Conservation (phyloP, 2,888 invertebrate genomes). For the Sesia bembeciformis region DNA sequence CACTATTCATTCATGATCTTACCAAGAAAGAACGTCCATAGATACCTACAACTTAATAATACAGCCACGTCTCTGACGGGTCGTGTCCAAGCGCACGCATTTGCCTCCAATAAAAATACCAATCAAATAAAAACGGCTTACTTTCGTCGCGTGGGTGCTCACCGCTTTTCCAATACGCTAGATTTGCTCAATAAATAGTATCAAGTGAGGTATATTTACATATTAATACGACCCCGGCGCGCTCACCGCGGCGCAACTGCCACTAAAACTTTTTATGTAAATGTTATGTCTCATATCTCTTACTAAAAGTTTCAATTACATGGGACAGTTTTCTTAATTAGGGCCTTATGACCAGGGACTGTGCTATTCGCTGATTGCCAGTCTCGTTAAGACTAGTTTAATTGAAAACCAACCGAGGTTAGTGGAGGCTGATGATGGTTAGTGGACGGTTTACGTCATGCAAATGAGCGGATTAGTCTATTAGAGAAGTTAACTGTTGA, state of each 20-base stretch:
- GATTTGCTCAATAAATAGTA: conserved; percentile 18
- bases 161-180: conserved; percentile 12
- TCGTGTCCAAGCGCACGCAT: no score
- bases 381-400: conserved; percentile 1
- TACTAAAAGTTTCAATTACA: conserved; percentile 28
- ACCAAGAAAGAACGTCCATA: no score
- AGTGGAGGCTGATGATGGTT: neutral
- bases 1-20: no score
- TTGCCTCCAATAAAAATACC: conserved; percentile 12
- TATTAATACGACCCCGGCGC: conserved; percentile 15
- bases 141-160: conserved; percentile 15
- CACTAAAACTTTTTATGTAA: conserved; percentile 20
- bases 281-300: conserved; percentile 20
- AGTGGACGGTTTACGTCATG: no score
- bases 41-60: no score
- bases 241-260: conserved; percentile 2
- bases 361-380: neutral
- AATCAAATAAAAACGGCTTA: conserved; percentile 12
- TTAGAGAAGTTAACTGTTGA: no score
- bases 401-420: conserved; percentile 4
- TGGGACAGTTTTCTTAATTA: conserved; percentile 18
- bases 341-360: conserved; percentile 4
- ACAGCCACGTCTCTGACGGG: no score
- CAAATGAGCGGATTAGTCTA: no score
- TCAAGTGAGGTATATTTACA: conserved; percentile 17